Percentiles rank a stretch among this genome's conserved stretches.
phyloP scores from a whole-genome alignment of 2,113 vertebrate genomes.

The Chlamydotis undulata region DNA sequence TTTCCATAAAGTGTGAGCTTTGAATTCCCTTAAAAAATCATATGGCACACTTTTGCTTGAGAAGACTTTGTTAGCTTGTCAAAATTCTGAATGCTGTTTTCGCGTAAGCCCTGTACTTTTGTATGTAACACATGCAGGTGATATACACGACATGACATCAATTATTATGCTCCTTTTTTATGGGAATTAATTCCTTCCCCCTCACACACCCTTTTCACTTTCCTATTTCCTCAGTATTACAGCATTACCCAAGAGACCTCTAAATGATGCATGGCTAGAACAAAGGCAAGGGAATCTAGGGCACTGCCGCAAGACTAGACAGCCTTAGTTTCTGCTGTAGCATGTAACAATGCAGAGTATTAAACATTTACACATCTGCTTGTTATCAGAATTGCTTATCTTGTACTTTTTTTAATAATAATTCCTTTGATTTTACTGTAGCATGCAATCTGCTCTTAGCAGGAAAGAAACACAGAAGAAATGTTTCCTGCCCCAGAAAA shows the following conservation, averaged over 20 bases:
- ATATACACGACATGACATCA: not conserved
- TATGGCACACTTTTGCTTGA: not conserved
- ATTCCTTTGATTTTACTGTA: constrained; percentile 51
- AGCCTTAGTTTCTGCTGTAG: constrained; percentile 29
- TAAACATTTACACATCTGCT: constrained; percentile 69
- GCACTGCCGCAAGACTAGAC: constrained; percentile 32
- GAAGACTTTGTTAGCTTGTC: not conserved
- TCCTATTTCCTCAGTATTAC: constrained; percentile 15
- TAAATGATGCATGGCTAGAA: constrained; percentile 60
- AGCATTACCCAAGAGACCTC: constrained; percentile 28
- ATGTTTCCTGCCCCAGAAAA: not conserved
- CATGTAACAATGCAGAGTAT: constrained; percentile 38
- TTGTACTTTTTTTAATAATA: constrained; percentile 67
- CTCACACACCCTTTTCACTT: not conserved
- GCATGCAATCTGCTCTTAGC: constrained; percentile 21
- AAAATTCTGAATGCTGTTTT: not conserved
- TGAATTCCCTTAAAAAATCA: not conserved
- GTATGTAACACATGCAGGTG: not conserved
- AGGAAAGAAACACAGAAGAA: not conserved
- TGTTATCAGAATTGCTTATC: constrained; percentile 72
- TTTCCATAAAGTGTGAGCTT: not conserved
- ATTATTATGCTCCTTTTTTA: not conserved
- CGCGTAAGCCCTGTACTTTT: not conserved
- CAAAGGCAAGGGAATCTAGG: constrained; percentile 75
- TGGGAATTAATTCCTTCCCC: not conserved